Conservation (phyloP, 2,888 invertebrate genomes). For the Protophormia terraenovae region DNA sequence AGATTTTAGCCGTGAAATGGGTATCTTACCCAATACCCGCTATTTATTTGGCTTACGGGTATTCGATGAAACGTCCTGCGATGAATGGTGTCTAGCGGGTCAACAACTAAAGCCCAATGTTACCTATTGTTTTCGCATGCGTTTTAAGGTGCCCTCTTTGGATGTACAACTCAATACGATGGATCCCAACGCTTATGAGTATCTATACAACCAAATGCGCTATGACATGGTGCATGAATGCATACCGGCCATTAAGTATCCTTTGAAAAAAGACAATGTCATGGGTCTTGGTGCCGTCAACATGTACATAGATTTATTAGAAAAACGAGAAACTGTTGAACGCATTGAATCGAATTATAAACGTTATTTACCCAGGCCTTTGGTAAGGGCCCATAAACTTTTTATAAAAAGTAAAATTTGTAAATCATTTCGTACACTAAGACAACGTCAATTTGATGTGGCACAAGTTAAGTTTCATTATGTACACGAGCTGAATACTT, state of each 20-base stretch:
- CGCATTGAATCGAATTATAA: constrained; percentile 90
- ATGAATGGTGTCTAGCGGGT: constrained; percentile 87
- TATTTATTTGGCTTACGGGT: constrained; percentile 90
- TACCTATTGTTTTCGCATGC: constrained; percentile 89
- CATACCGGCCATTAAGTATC: constrained; percentile 90
- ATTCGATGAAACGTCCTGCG: constrained; percentile 81
- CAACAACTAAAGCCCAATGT: constrained; percentile 82
- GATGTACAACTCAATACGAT: constrained; percentile 79
- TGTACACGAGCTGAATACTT: constrained; percentile 89
- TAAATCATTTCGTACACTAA: constrained; percentile 84
- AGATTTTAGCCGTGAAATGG: constrained; percentile 86
- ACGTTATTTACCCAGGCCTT: constrained; percentile 91
- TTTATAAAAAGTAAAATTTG: constrained; percentile 90
- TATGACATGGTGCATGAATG: constrained; percentile 90
- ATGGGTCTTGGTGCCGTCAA: constrained; percentile 93
- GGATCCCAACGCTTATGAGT: constrained; percentile 90
- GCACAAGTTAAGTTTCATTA: constrained; percentile 89
- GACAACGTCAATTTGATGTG: constrained; percentile 83
- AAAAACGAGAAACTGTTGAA: constrained; percentile 86
- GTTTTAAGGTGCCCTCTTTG: constrained; percentile 86
- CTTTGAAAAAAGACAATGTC: constrained; percentile 88
- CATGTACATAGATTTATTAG: constrained; percentile 92
- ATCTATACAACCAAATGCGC: constrained; percentile 92
- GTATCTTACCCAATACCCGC: constrained; percentile 89
- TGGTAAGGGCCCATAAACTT: constrained; percentile 88